Evolutionary conservation across 2,113 vertebrate species (phyloP).

Genomic region (Donacobius atricapilla): DNA sequence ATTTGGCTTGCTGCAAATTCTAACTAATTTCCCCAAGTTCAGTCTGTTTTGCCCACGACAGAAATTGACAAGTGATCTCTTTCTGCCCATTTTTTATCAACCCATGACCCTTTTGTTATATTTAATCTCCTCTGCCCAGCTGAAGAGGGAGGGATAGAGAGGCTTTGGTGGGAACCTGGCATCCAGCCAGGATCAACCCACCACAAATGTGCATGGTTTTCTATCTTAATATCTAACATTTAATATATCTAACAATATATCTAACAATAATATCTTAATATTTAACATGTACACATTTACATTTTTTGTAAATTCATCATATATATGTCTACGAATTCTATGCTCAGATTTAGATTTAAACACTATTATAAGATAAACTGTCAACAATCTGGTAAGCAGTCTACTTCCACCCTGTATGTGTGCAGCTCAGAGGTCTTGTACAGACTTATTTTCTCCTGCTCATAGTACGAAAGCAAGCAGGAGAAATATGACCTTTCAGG

Average conservation of each 20-base stretch:
- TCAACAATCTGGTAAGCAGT: neutral
- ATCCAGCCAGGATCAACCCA: neutral
- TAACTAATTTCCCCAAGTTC: neutral
- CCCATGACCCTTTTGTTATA: neutral
- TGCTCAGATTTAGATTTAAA: neutral
- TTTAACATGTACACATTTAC: neutral
- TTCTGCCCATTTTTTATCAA: neutral
- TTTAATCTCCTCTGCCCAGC: neutral
- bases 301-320: neutral
- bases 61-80: neutral
- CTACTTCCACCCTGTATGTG: neutral
- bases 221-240: neutral
- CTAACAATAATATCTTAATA: no score
- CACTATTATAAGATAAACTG: neutral
- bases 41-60: neutral
- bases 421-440: neutral
- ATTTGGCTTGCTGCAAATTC: neutral
- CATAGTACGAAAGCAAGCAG: neutral
- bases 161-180: neutral
- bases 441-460: neutral
- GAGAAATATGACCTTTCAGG: neutral
- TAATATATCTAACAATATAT: no score
- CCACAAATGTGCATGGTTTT: neutral
- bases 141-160: neutral
- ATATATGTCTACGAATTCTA: neutral